These are phyloP conservation scores for Chironomus riparius DNA, from an alignment of 2,888 invertebrate species.

Conservation along the genomic window DNA sequence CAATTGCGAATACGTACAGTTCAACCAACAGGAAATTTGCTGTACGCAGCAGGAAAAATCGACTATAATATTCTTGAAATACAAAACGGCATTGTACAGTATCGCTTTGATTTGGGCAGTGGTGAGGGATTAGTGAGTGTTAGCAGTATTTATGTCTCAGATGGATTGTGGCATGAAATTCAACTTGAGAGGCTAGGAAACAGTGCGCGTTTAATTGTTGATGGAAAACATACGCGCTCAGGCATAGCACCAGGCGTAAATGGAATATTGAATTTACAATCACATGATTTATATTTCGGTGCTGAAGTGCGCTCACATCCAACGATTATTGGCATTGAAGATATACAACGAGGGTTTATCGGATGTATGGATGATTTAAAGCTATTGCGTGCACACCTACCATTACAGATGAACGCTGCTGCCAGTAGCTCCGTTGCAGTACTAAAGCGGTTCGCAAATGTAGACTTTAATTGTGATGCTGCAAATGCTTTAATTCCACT, in stretches of 20 bases:
- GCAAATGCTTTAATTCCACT: conserved; percentile 48
- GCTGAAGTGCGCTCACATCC: conserved; percentile 72
- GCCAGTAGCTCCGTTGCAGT: conserved; percentile 55
- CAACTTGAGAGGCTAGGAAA: conserved; percentile 73
- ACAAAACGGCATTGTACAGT: conserved; percentile 76
- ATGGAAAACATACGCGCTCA: conserved; percentile 62
- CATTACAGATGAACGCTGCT: conserved; percentile 60
- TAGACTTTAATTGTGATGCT: conserved; percentile 60
- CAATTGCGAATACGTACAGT: conserved; percentile 74
- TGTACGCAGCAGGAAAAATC: conserved; percentile 75
- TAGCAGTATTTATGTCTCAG: conserved; percentile 65
- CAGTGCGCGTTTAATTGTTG: conserved; percentile 66
- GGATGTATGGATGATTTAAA: conserved; percentile 86
- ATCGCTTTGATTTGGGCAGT: conserved; percentile 85
- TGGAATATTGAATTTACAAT: conserved; percentile 75
- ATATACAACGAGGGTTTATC: conserved; percentile 75
- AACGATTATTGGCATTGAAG: conserved; percentile 59
- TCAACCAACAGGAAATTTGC: conserved; percentile 72
- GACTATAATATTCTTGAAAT: conserved; percentile 86
- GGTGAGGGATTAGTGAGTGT: conserved; percentile 79
- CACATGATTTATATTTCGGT: conserved; percentile 74
- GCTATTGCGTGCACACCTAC: conserved; percentile 64
- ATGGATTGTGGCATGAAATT: conserved; percentile 76
- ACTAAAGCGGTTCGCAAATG: conserved; percentile 57
- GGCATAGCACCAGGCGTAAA: conserved; percentile 73